Base-by-base conservation (phyloP, 2,888 invertebrate genomes). In the Helobdella robusta region DNA sequence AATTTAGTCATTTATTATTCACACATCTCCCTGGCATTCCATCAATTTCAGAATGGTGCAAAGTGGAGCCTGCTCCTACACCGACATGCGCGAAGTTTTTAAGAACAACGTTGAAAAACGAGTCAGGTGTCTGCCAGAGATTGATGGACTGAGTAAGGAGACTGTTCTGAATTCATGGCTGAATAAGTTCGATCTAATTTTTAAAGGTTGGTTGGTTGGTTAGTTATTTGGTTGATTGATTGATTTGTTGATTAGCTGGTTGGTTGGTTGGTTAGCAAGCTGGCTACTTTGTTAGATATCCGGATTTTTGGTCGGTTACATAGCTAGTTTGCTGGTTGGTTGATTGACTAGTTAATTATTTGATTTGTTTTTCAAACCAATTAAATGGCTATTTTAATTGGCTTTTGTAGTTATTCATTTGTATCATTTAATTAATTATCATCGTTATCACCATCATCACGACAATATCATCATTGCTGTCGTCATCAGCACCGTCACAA, bases 101-200 rank as follows among this genome's bases (percentile, higher is more conserved):
- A 87, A 92, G 80, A 93, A 92, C 81, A 97, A 97, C 82, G 94
- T 98, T 77, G 97, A 98, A 81, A 97, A 97, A 82, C 85, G 97
- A 80, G 93, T 95, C n/a, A 75, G 92, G 82, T 46, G 64, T 18
- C 84, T 98, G 77, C 98, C 98, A 71, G 97, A 98, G 85, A 97
- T 98, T 78, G 97, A 99, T 82, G 98, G 98, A 71, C 83, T 98
- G 74, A 95, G 93, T 83, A 98, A 98, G 83, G 97, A 97, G 82
- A 97, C 95, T 54, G 97, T 98, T 50, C 84, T 97, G 71, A 93
- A 93, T 70, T 94, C 95, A 54, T 99, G 98, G 98, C 88, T 99
- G 86, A 92, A 94, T 66, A 99, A 79, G 70, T 97, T 95, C 81
- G 98, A 99, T 83, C 92, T 94, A 81, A 97, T 99, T 77, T 87